Percentiles rank a stretch among this genome's conserved stretches.
phyloP scores from a whole-genome alignment of 2,113 vertebrate genomes.

The Ictalurus furcatus region DNA sequence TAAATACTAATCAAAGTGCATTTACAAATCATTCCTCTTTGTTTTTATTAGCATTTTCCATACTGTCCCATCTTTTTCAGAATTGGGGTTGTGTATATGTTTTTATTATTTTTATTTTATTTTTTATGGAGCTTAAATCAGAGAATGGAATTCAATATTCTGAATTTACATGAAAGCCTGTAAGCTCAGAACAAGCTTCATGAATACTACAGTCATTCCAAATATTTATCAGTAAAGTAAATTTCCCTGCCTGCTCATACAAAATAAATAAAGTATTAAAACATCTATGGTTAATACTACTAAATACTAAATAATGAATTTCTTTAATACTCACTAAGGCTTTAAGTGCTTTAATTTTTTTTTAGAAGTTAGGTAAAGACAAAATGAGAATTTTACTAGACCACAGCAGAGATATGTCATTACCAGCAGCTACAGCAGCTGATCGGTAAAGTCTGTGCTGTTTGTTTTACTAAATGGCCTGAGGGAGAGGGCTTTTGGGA shows the following conservation, averaged over 20 bases:
- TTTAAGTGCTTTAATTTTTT: not conserved
- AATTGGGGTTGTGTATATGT: too few relatives aligned
- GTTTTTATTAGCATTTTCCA: too few relatives aligned
- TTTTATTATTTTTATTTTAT: not conserved
- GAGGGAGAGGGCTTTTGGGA: constrained; percentile 50
- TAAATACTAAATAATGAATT: not conserved
- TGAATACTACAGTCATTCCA: not conserved
- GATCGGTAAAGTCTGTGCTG: constrained; percentile 42
- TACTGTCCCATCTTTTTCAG: too few relatives aligned
- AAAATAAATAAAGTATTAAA: not conserved
- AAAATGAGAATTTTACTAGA: constrained; percentile 4
- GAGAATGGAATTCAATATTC: not conserved
- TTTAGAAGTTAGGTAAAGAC: too few relatives aligned
- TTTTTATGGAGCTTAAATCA: not conserved
- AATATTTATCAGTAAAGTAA: not conserved
- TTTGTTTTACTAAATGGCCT: constrained; percentile 59
- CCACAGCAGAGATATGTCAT: not conserved
- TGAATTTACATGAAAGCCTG: not conserved
- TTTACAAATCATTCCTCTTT: too few relatives aligned
- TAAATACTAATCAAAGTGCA: too few relatives aligned
- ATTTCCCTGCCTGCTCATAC: not conserved
- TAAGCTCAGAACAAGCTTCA: not conserved
- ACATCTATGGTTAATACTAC: not conserved
- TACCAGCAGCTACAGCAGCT: constrained; percentile 33
- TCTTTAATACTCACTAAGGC: not conserved